Percentiles rank a stretch among this genome's conserved stretches.
phyloP scores from a whole-genome alignment of 2,113 vertebrate genomes.

The Rhinopithecus roxellana region DNA sequence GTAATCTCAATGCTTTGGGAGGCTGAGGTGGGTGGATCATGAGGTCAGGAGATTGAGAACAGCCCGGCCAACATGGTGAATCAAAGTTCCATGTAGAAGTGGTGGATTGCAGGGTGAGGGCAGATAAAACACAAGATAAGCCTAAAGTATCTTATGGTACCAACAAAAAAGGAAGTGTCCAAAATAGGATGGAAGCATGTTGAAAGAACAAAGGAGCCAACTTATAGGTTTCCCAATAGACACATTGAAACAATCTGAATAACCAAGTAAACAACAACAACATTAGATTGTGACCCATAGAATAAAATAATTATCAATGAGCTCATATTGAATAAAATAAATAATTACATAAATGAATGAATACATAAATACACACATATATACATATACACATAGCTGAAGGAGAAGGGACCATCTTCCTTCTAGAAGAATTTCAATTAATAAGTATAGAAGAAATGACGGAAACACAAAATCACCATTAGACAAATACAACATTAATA shows the following conservation, averaged over 20 bases:
- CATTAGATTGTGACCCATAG: background rate
- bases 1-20: no score
- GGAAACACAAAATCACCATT: background rate
- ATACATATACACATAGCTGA: no score
- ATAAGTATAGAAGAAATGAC: constrained; percentile 26
- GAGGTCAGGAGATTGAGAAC: no score
- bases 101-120: background rate
- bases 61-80: background rate
- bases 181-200: background rate
- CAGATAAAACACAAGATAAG: background rate
- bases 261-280: background rate
- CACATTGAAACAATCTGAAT: background rate
- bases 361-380: background rate
- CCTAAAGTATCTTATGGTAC: background rate
- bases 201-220: background rate
- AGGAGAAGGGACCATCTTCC: background rate
- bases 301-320: constrained; percentile 16
- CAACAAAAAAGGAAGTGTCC: background rate
- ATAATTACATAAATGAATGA: background rate
- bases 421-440: constrained; percentile 38
- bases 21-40: no score
- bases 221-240: background rate
- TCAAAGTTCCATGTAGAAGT: background rate
- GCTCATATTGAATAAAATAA: background rate
- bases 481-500: background rate